Evolutionary conservation across 2,888 invertebrate species (phyloP), one percentile per base, ranked within the genome.

Genomic region (Polyommatus iphigenia): DNA sequence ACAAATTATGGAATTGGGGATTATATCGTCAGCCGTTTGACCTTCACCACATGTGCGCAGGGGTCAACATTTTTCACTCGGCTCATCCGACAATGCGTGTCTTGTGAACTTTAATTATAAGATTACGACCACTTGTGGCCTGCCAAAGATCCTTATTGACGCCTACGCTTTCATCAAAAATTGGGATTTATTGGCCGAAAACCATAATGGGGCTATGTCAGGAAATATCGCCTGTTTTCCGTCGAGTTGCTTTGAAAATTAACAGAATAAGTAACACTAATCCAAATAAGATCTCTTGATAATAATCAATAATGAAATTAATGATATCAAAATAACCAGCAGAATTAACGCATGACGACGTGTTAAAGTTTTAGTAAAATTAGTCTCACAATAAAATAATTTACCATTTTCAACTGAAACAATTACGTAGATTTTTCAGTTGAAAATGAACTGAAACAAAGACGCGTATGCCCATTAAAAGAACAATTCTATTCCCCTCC

Each of bases 391-490:
- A 20, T 36, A 72, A 41, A 41, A 72, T 41, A 1, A 32, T 41
- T 72, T 32, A 72, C 18, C 75, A 24, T 50, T 75, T 75, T 75
- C 29, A 75, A 75, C 29, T 24, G 18, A 24, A 75, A 29, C 29
- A 54, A 75, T 75, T 54, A n/a, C n/a, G n/a, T n/a, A n/a, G n/a
- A n/a, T n/a, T n/a, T n/a, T n/a, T n/a, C n/a, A n/a, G n/a, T n/a
- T n/a, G n/a, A n/a, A n/a, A n/a, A n/a, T n/a, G n/a, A n/a, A n/a
- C n/a, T n/a, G n/a, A n/a, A n/a, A n/a, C n/a, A n/a, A n/a, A n/a
- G 50, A 75, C 20, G 75, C 29, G 75, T n/a, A 24, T 13, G 75
- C 75, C 72, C 54, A 75, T 75, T 75, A 75, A 7, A 46, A 75
- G 75, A 75, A 75, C 75, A 75, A 73, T 73, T 15, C 46, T 24